These are phyloP conservation scores for Erebia palarica DNA, from an alignment of 2,888 invertebrate genomes.

Conservation along the genomic window DNA sequence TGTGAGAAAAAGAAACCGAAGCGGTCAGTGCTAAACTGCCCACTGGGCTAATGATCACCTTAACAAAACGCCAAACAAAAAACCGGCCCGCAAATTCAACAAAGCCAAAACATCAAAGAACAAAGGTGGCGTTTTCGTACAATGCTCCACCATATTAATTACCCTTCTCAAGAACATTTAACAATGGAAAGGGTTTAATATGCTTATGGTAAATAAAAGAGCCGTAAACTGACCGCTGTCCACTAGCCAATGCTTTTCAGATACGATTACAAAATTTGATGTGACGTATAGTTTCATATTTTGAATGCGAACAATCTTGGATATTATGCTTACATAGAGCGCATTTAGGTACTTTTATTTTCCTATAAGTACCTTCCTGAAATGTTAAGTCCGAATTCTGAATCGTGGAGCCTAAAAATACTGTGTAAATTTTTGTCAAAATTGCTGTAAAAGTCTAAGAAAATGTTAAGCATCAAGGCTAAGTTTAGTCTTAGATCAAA, in stretches of 20 bases:
- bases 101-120: constrained; percentile 66
- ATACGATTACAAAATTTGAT: constrained; percentile 57
- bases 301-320: neutral
- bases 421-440: no score
- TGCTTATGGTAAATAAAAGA: constrained; percentile 77
- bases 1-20: constrained; percentile 62
- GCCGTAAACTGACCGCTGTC: constrained; percentile 72
- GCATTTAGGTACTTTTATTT: no score
- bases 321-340: no score
- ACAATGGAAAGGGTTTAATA: constrained; percentile 78
- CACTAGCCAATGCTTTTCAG: constrained; percentile 53
- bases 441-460: no score
- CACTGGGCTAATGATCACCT: constrained; percentile 75
- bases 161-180: constrained; percentile 66
- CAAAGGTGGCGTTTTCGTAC: constrained; percentile 72
- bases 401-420: no score
- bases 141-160: constrained; percentile 77
- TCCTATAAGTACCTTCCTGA: no score
- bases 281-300: constrained; percentile 58
- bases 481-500: no score
- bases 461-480: no score
- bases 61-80: constrained; percentile 67
- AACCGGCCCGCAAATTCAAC: constrained; percentile 57
- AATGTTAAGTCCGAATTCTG: no score
- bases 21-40: constrained; percentile 74